Evolutionary conservation across 2,113 vertebrate species (phyloP), one percentile per base, ranked within the genome.

Genomic region (Procavia capensis): DNA sequence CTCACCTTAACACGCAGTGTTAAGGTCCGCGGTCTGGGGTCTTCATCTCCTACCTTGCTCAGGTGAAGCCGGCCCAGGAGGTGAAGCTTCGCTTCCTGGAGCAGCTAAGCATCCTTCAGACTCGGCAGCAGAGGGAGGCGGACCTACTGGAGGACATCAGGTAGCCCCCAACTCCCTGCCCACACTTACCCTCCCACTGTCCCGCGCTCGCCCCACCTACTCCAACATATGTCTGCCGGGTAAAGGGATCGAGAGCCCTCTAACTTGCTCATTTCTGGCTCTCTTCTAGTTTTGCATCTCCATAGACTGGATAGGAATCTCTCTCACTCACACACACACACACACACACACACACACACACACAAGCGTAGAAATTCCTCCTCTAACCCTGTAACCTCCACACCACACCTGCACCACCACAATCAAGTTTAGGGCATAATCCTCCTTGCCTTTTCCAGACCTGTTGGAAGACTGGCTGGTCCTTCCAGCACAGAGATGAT

Each of bases 81-180:
- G 98, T 99, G 98, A 99, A 99, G 92, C 96, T 99, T 92, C 98
- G 98, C 43, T 99, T 99, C 94, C 98, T 99, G 45, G 99, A 99
- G 96, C 99, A 99, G 97, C 97, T 99, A 86, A 98, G 97, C 70
- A 98, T 98, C 95, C 97, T 99, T 76, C 99, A 99, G 98, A 97
- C 75, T 75, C 99, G 99, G 97, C 99, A 99, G 59, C 99, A 99
- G 93, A 98, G 98, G 90, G 99, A 99, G 68, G 97, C 97, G 0
- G 99, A 99, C 64, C 98, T 99, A 31, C 97, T 99, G 98, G 99
- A 99, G 96, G 99, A 99, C 94, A 99, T 99, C 98, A 99, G 99
- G 99, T 99, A 98, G 63, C 50, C 68, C 36, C 64, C 9, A 64
- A 74, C 43, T 64, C 45, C 63, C 41, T 85, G 59, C 63, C 9